Evolutionary conservation across 2,797 vertebrate species (phyloP).

Genomic region (Eulemur mongoz): DNA sequence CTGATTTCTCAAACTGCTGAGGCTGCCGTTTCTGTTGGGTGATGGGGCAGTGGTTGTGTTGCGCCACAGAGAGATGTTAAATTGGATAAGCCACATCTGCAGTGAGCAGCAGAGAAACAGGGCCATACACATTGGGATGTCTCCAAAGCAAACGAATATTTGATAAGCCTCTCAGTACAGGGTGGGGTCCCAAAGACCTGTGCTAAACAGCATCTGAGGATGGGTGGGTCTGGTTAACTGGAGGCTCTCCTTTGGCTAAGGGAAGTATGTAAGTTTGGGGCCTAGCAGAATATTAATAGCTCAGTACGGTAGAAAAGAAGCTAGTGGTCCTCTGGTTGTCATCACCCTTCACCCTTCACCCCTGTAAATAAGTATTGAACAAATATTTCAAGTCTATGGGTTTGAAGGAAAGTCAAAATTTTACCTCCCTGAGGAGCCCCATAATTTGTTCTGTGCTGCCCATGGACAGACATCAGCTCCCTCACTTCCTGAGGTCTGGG

Average conservation of each 20-base stretch:
- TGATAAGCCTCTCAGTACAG: neutral
- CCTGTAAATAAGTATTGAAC: neutral
- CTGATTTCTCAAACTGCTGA: neutral
- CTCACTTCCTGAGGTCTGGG: neutral
- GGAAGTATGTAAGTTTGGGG: neutral
- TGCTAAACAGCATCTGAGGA: neutral
- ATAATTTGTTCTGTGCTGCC: neutral
- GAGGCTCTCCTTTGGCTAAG: neutral
- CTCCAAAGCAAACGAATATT: neutral
- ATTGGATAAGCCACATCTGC: neutral
- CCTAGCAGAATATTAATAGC: neutral
- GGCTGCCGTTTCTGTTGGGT: neutral
- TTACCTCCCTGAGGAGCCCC: neutral
- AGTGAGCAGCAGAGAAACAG: neutral
- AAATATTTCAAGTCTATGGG: neutral
- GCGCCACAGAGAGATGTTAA: neutral
- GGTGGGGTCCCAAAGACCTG: neutral
- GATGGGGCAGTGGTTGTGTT: neutral
- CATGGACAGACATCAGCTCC: rapidly evolving
- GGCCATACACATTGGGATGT: neutral
- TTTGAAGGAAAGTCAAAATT: neutral
- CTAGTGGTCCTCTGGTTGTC: neutral
- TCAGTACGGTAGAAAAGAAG: neutral
- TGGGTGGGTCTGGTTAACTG: neutral
- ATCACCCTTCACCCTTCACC: neutral